Base-by-base conservation (phyloP, 2,888 invertebrate genomes). In the Drosophila bunnanda region DNA sequence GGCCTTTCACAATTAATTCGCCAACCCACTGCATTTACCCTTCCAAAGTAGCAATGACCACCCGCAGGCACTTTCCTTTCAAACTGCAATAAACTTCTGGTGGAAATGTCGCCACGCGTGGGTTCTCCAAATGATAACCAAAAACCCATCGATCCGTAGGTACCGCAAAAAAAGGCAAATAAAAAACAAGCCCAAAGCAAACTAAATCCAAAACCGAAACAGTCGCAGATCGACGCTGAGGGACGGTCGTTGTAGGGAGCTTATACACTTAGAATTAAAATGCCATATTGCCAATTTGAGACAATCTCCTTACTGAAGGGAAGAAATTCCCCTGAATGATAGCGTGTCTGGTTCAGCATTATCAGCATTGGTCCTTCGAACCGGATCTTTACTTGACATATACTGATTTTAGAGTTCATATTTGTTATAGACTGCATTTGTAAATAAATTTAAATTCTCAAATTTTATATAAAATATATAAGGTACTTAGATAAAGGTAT, bases 51-150 rank as follows among this genome's bases (percentile, higher is more conserved):
- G 32, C 48, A 20, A 12, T 25, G 75, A 28, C 88, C 85, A 87
- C 82, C 85, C 79, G 77, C 85, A 53, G 44, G 73, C 72, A 62
- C 72, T 75, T 87, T 87, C 82, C 70, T 71, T 73, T 79, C 55
- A 67, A 70, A 32, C 60, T 64, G 64, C 55, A 71, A 71, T 41
- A 25, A 46, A 22, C 25, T 57, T 46, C 36, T 65, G 20, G 57
- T 64, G 70, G 59, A 66, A 86, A 80, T 84, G 85, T 82, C 84
- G 79, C 75, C 83, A 85, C 78, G 79, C 88, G 83, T 84, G 82
- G 88, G 82, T 55, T 87, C 85, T 79, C 77, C 80, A 77, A 84
- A 82, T 86, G 84, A 88, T 88, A 86, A 85, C 83, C 83, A 38
- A 77, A 86, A 88, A 83, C 69, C 76, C 88, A 88, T 78, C 82